Evolutionary conservation across 1,140 invertebrate species (phyloP), one percentile per base, ranked within the genome.

Genomic region (Bombus balteatus): DNA sequence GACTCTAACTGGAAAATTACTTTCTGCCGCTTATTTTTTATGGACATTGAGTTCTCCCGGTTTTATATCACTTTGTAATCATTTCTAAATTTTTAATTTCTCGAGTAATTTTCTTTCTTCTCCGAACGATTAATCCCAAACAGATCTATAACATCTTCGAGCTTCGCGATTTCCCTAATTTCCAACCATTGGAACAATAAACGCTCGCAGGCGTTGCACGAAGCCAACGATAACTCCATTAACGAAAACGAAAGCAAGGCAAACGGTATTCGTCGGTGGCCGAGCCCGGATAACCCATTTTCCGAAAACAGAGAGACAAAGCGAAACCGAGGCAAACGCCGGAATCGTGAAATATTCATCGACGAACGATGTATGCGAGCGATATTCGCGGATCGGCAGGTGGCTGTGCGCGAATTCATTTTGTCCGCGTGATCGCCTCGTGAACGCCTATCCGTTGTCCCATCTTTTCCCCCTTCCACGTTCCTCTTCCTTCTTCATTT

Each of bases 291-390:
- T 74, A 74, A 74, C 41, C 72, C 41, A 47, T 74, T 74, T 39
- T n/a, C n/a, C 41, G 72, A 32, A 47, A 74, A 74, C 72, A 74
- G 72, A 32, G 37, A 71, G 68, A n/a, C 59, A 62, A 62, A 62
- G 59, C 37, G 68, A 12, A 66, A 37, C 22, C 37, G 2, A 28
- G 34, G 25, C 12, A 28, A 18, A 65, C 13, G 28, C n/a, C n/a
- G 32, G n/a, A 18, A 41, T 62, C 34, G 75, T 77, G 75, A 77
- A 77, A 77, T 77, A 77, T 77, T 77, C 75, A 77, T 77, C 57
- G 75, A 34, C 41, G n/a, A n/a, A 15, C 28, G n/a, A 76, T 34
- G 22, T 43, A 39, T 15, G 74, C 74, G 34, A 59, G 15, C 53
- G 6, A 3, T 76, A 28, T 76, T 76, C 6, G 34, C 34, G 74